Evolutionary conservation across 2,888 invertebrate genomes (phyloP), one percentile per base, ranked within the genome.

Genomic region (Diaphora mendica): DNA sequence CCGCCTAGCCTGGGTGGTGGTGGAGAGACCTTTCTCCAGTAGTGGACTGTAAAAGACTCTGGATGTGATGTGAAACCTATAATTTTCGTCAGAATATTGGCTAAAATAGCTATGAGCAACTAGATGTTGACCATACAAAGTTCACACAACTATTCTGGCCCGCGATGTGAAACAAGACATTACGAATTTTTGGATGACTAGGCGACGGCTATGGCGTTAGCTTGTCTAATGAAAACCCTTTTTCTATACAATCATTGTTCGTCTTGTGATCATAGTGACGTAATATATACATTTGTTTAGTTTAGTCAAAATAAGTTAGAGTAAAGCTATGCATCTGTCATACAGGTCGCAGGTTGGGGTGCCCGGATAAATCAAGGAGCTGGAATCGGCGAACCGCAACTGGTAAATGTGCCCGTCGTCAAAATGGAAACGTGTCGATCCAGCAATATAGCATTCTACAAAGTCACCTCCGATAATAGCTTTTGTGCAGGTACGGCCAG

Each of bases 311-410:
- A 55, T 17, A 9, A 23, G n/a, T n/a, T 3, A 55, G 11, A 55
- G 8, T 35, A 11, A 39, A 65, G 39, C 23, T 65, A 17, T 23
- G 7, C 13, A 1, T 1, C 20, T 44, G 17, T 64, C 44, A 5
- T n/a, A 72, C 76, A 96, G 90, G 96, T 97, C 11, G 96, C 96
- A 0, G 97, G 97, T 17, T 97, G 97, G 97, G 97, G 97, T 11
- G 92, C 91, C 20, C 82, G 79, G 67, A 96, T 95, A 71, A 96
- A 96, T 79, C 79, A 88, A 1, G 96, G 96, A 1, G 23, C 59
- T 0, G 87, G 91, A 0, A 91, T 90, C 59, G 93, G 94, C 0
- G 96, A 96, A 77, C 96, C 97, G 0, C 93, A 95, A 42, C 94
- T 96, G 90, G 93, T 94, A 3, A 91, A 89, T 17, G 88, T 96